Evolutionary conservation across 2,797 vertebrate species (phyloP).

Genomic region (Threskiornis aethiopicus): DNA sequence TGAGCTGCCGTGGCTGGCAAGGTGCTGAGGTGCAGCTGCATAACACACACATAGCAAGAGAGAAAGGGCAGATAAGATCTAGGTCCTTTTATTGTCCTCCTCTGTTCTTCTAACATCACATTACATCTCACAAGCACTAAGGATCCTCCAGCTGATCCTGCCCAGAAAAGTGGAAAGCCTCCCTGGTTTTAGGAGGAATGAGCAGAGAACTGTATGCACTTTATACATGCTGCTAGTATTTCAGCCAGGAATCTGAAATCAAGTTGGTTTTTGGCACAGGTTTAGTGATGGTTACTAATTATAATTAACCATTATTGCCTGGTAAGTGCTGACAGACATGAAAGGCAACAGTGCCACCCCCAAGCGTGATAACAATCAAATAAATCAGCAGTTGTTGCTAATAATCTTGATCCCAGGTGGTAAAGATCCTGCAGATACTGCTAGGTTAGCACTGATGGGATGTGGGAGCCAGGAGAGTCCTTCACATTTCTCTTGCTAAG

Average conservation of each 20-base stretch:
- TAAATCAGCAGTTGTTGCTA: neutral
- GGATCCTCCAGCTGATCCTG: neutral
- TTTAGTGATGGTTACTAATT: neutral
- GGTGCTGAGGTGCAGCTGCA: rapidly evolving
- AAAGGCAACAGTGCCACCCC: neutral
- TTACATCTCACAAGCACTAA: neutral
- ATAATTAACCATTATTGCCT: neutral
- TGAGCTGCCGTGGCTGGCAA: neutral
- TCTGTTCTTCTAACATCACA: neutral
- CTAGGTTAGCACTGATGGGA: neutral
- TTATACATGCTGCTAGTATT: neutral
- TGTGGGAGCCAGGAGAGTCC: rapidly evolving
- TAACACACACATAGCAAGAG: rapidly evolving
- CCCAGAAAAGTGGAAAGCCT: neutral
- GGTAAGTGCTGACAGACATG: neutral
- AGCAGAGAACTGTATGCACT: neutral
- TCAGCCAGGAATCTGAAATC: neutral
- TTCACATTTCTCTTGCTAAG: rapidly evolving
- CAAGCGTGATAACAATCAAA: neutral
- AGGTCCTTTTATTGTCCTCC: neutral
- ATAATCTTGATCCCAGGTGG: neutral
- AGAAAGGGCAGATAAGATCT: neutral
- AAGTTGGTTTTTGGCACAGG: neutral
- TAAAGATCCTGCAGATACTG: neutral
- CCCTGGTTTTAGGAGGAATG: rapidly evolving